Evolutionary conservation across 2,888 invertebrate species (phyloP).

Genomic region (Meloe dianella): DNA sequence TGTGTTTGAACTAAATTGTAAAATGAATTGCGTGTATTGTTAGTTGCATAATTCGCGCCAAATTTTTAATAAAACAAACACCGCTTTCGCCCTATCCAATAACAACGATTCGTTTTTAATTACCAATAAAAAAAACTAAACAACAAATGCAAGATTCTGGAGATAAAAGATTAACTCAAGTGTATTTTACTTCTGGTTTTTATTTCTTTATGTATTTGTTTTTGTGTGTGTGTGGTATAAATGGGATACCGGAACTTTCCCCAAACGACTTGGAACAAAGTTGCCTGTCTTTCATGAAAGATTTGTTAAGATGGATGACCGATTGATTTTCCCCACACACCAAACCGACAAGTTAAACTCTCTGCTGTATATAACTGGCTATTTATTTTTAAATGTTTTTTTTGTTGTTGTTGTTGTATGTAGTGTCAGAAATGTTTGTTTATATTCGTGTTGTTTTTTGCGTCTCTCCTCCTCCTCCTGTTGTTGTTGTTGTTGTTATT

Average conservation of each 20-base stretch:
- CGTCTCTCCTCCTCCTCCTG: too few species aligned
- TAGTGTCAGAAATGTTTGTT: background rate
- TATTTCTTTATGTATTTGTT: too few species aligned
- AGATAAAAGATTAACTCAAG: too few species aligned
- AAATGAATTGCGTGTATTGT: background rate
- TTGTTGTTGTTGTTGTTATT: background rate
- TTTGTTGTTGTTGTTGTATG: background rate
- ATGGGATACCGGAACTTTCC: slow-evolving; percentile 4
- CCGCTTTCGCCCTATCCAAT: too few species aligned
- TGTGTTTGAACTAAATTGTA: background rate
- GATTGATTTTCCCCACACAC: background rate
- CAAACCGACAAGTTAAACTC: background rate
- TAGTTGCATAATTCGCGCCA: background rate
- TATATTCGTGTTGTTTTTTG: too few species aligned
- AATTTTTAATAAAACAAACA: too few species aligned
- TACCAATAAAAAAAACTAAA: too few species aligned
- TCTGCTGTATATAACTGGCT: background rate
- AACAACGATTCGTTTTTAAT: background rate
- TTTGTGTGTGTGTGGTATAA: background rate
- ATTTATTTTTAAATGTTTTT: background rate
- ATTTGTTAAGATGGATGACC: background rate
- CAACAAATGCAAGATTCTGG: too few species aligned
- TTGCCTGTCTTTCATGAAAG: slow-evolving; percentile 2
- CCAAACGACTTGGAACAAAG: background rate
- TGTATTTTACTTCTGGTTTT: too few species aligned